phyloP scores from a whole-genome alignment of 2,888 invertebrate species.

The Nebria salina region DNA sequence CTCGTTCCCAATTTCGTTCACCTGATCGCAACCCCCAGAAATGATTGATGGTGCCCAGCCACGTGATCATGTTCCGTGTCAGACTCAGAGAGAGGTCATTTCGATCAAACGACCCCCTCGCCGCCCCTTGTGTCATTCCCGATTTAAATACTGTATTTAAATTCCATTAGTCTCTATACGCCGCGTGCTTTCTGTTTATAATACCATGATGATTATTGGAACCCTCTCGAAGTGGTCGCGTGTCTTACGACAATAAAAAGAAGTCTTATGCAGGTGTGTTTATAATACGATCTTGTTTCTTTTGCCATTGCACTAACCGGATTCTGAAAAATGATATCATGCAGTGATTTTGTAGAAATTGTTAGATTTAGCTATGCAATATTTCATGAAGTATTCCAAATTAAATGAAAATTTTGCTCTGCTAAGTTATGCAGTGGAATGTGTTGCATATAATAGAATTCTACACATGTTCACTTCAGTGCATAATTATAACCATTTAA shows the following conservation, averaged over 20 bases:
- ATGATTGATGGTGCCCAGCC: not conserved
- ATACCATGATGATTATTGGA: not conserved
- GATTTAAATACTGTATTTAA: not conserved
- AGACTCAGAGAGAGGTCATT: not conserved
- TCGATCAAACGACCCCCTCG: not conserved
- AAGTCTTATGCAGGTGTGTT: not conserved
- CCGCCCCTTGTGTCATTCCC: not conserved
- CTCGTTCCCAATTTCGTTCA: not conserved
- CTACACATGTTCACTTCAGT: too few relatives aligned
- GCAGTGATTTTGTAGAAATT: not conserved
- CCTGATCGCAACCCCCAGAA: not conserved
- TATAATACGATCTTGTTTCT: not conserved
- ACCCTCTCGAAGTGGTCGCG: not conserved
- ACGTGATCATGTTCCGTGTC: not conserved
- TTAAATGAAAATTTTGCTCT: too few relatives aligned
- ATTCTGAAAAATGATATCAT: not conserved
- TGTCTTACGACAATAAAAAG: not conserved
- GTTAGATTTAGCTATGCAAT: not conserved
- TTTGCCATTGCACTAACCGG: not conserved
- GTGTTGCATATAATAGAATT: too few relatives aligned
- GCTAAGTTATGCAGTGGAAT: too few relatives aligned
- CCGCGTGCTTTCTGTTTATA: not conserved
- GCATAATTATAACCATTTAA: too few relatives aligned
- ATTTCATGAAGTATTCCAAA: too few relatives aligned
- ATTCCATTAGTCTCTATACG: not conserved